Conservation (phyloP, 2,113 vertebrate genomes). For the Podocnemis expansa region DNA sequence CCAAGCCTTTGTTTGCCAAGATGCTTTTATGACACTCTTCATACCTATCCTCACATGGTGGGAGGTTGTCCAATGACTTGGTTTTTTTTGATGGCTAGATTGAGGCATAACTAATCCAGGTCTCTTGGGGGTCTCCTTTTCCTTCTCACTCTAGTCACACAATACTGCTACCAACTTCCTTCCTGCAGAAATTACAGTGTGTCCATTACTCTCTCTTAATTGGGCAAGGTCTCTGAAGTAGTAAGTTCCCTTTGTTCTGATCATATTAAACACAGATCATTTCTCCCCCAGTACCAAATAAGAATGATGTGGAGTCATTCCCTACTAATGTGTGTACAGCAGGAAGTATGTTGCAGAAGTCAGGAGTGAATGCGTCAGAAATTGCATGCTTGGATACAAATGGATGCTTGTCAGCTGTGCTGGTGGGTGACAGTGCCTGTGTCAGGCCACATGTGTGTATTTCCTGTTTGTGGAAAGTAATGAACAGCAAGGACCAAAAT, state of each 20-base stretch:
- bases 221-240: neutral
- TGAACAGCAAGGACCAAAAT: no score
- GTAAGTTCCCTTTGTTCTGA: neutral
- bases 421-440: no score
- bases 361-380: neutral
- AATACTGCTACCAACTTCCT: neutral
- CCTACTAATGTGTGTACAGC: neutral
- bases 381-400: neutral
- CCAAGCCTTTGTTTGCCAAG: neutral
- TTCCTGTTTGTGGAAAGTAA: no score
- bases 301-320: neutral
- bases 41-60: neutral
- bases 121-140: neutral
- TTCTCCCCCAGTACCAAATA: neutral
- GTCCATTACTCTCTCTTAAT: neutral
- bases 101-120: neutral
- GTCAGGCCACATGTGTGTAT: no score
- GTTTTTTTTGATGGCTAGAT: neutral
- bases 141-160: neutral
- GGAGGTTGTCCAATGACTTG: neutral
- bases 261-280: neutral
- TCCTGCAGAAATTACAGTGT: neutral
- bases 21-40: neutral
- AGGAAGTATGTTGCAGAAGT: neutral
- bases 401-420: neutral